A percentile compares a stretch with the other conserved stretches of the same genome.
Conservation (phyloP, 1,140 invertebrate genomes). For the Trichogramma pretiosum region DNA sequence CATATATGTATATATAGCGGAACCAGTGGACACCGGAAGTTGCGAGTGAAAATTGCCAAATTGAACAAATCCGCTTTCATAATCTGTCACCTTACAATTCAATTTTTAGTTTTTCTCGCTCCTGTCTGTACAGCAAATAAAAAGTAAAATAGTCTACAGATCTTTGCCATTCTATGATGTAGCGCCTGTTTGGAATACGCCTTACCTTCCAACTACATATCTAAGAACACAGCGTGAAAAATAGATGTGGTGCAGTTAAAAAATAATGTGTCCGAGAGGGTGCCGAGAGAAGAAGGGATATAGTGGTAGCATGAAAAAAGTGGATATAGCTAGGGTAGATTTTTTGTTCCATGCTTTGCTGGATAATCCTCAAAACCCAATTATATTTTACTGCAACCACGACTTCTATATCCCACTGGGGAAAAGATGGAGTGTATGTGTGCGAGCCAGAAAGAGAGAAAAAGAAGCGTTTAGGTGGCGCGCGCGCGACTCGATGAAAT, state of each 20-base stretch:
- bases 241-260: too few relatives aligned
- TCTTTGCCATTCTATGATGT: too few relatives aligned
- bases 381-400: constrained; percentile 46
- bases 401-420: constrained; percentile 34
- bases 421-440: not conserved
- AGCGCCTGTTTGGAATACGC: too few relatives aligned
- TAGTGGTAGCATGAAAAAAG: not conserved
- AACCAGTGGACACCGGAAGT: too few relatives aligned
- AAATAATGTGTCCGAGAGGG: too few relatives aligned
- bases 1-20: too few relatives aligned
- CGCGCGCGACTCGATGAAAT: constrained; percentile 44
- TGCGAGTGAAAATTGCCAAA: constrained; percentile 5
- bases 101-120: constrained; percentile 9
- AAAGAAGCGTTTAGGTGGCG: constrained; percentile 40
- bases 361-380: constrained; percentile 47
- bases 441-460: constrained; percentile 34
- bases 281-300: not conserved
- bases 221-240: too few relatives aligned
- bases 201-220: too few relatives aligned
- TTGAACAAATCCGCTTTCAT: constrained; percentile 8
- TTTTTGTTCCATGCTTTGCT: constrained; percentile 20
- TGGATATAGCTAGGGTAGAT: not conserved
- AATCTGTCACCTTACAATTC: constrained; percentile 9
- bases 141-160: too few relatives aligned
- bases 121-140: too few relatives aligned